Percentiles rank a stretch among this genome's conserved stretches.
phyloP scores from a whole-genome alignment of 2,888 invertebrate species.

The Pycnomerus fuliginosus region DNA sequence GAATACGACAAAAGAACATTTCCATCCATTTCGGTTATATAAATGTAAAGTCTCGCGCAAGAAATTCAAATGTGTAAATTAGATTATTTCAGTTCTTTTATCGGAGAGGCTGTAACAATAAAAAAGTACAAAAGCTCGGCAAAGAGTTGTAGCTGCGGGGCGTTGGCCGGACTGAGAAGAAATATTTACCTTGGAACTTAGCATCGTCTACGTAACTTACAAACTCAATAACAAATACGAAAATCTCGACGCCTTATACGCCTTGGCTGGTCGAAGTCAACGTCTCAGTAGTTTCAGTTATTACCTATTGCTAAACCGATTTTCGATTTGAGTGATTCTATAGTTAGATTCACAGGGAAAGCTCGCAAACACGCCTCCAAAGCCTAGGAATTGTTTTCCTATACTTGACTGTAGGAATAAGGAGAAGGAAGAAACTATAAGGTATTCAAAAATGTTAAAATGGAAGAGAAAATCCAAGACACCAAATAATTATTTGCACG shows the following conservation, averaged over 20 bases:
- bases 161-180: slow-evolving; percentile 34
- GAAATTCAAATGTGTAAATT: slow-evolving; percentile 54
- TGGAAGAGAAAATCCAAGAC: too few species aligned
- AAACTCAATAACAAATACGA: slow-evolving; percentile 36
- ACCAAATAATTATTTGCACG: too few species aligned
- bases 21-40: slow-evolving; percentile 51
- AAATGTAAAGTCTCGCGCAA: slow-evolving; percentile 50
- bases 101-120: slow-evolving; percentile 49
- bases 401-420: too few species aligned
- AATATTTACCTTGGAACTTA: slow-evolving; percentile 45
- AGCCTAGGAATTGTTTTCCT: too few species aligned
- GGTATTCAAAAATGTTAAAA: too few species aligned
- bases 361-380: too few species aligned
- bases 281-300: too few species aligned
- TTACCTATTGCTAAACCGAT: too few species aligned
- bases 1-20: slow-evolving; percentile 50
- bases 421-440: too few species aligned
- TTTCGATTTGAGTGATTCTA: too few species aligned
- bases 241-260: slow-evolving; percentile 10
- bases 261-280: slow-evolving; percentile 4
- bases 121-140: slow-evolving; percentile 46
- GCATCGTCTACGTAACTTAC: slow-evolving; percentile 34
- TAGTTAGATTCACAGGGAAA: too few species aligned
- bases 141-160: slow-evolving; percentile 43
- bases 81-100: slow-evolving; percentile 52